Percentiles rank a stretch among this genome's conserved stretches.
Evolutionary conservation across 2,888 invertebrate genomes (phyloP).

Genomic region (Melieria omissa): DNA sequence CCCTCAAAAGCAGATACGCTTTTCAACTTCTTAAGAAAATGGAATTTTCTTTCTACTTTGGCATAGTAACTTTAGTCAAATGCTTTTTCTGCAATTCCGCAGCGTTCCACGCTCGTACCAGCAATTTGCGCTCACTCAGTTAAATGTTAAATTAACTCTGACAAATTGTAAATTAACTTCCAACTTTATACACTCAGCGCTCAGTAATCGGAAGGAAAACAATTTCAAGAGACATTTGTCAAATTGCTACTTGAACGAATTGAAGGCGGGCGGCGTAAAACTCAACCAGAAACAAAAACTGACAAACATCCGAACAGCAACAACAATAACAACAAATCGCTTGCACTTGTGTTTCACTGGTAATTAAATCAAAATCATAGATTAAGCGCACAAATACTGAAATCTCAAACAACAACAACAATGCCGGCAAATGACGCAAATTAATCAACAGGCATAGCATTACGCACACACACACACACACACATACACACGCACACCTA

Average conservation of each 20-base stretch:
- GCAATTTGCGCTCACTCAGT: no score
- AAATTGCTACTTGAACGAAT: not conserved
- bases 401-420: not conserved
- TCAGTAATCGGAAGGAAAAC: not conserved
- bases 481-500: not conserved
- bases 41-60: no score
- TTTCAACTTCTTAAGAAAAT: no score
- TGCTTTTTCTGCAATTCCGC: no score
- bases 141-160: constrained; percentile 13
- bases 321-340: not conserved
- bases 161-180: constrained; percentile 18
- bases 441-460: constrained; percentile 11
- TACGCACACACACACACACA: not conserved
- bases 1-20: no score
- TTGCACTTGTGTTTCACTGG: constrained; percentile 6
- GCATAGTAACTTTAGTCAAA: no score
- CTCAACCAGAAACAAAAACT: no score
- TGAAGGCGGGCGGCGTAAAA: no score
- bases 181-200: constrained; percentile 4
- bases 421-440: constrained; percentile 3
- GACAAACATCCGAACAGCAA: no score
- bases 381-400: constrained; percentile 7
- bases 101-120: no score
- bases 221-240: constrained; percentile 20
- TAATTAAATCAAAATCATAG: constrained; percentile 27